Evolutionary conservation across 2,797 vertebrate genomes (phyloP).

Genomic region (Xenentodon cancila): DNA sequence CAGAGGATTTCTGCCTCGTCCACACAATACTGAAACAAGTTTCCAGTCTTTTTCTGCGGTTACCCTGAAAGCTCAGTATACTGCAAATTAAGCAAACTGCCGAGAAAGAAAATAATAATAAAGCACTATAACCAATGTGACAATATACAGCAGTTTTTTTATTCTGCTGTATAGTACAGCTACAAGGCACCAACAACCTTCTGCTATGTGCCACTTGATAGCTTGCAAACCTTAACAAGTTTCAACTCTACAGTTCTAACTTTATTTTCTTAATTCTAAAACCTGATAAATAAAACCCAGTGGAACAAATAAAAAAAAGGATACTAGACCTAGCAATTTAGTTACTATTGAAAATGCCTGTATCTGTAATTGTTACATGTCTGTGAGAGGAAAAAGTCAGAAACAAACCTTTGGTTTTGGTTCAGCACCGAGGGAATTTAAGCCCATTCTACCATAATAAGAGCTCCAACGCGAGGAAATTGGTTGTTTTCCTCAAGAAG

Average conservation of each 20-base stretch:
- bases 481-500: neutral
- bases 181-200: no score
- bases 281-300: neutral
- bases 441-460: neutral
- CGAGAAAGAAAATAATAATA: neutral
- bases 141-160: neutral
- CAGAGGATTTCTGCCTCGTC: constrained; percentile 20
- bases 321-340: neutral
- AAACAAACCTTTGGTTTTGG: neutral
- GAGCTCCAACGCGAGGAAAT: neutral
- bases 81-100: neutral
- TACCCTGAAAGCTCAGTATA: no score
- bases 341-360: neutral
- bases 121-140: neutral
- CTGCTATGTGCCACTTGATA: no score
- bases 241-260: no score
- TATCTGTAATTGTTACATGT: no score
- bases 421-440: no score
- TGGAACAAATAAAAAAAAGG: neutral
- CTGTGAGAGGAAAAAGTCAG: no score
- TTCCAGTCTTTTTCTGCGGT: no score
- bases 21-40: neutral
- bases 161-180: no score
- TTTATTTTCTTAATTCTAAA: neutral
- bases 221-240: no score